phyloP scores from a whole-genome alignment of 2,113 vertebrate genomes.

The Leucopsar rothschildi region DNA sequence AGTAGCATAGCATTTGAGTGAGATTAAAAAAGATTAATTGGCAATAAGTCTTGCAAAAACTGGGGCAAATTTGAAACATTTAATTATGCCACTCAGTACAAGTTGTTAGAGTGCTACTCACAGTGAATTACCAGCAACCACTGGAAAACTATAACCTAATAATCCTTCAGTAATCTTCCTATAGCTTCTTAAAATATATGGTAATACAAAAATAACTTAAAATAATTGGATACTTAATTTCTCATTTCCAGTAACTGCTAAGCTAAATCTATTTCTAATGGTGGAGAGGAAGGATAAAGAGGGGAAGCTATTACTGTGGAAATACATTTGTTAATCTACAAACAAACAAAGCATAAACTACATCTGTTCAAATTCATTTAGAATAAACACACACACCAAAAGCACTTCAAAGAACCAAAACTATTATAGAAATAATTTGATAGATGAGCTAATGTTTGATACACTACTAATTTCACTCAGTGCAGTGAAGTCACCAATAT shows the following conservation, averaged over 20 bases:
- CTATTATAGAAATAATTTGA: background rate
- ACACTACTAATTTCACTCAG: background rate
- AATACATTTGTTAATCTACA: background rate
- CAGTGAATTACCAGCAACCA: background rate
- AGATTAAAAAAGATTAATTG: background rate
- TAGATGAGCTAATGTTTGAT: background rate
- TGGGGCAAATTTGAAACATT: background rate
- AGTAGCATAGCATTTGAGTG: background rate
- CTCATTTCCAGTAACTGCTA: background rate
- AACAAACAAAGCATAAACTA: background rate
- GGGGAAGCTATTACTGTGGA: background rate
- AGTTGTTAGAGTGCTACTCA: background rate
- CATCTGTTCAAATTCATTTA: background rate
- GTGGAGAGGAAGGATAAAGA: background rate
- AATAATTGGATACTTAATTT: slow-evolving; percentile 26
- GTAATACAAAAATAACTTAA: slow-evolving; percentile 22
- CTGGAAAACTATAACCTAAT: background rate
- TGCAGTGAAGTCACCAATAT: background rate
- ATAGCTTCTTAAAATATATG: background rate
- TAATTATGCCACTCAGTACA: background rate
- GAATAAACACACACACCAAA: background rate
- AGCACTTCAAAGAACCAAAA: background rate
- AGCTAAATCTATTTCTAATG: background rate
- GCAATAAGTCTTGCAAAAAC: background rate
- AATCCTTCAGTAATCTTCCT: slow-evolving; percentile 25